Percentiles rank a stretch among this genome's conserved stretches.
Evolutionary conservation across 2,888 invertebrate genomes (phyloP).

Genomic region (Phengaris alcon): DNA sequence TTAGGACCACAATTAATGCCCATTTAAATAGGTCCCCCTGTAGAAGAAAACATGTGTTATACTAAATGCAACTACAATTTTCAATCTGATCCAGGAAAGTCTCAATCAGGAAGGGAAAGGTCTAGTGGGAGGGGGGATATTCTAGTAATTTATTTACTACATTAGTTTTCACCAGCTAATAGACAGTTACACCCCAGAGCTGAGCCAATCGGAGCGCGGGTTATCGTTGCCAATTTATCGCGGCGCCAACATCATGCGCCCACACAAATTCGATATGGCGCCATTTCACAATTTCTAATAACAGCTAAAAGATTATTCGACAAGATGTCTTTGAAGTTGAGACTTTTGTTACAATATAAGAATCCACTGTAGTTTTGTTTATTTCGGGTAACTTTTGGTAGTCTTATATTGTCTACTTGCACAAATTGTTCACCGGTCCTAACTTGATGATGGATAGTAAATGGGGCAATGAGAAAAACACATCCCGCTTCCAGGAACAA

Average conservation of each 20-base stretch:
- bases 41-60: background rate
- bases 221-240: constrained; percentile 7
- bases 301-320: background rate
- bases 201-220: constrained; percentile 1
- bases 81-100: background rate
- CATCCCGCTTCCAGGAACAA: constrained; percentile 8
- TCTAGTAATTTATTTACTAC: background rate
- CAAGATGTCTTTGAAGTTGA: no score
- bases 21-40: background rate
- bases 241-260: constrained; percentile 6
- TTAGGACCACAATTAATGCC: no score
- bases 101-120: background rate
- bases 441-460: constrained; percentile 4
- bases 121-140: background rate
- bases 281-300: constrained; percentile 7
- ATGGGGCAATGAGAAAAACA: constrained; percentile 22
- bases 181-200: constrained; percentile 4
- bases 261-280: background rate
- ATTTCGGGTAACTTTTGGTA: background rate
- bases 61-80: background rate
- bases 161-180: background rate
- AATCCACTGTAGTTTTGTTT: background rate
- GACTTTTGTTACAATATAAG: no score
- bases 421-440: background rate
- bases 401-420: background rate